Evolutionary conservation across 2,113 vertebrate species (phyloP).

Genomic region (Prinia subflava): DNA sequence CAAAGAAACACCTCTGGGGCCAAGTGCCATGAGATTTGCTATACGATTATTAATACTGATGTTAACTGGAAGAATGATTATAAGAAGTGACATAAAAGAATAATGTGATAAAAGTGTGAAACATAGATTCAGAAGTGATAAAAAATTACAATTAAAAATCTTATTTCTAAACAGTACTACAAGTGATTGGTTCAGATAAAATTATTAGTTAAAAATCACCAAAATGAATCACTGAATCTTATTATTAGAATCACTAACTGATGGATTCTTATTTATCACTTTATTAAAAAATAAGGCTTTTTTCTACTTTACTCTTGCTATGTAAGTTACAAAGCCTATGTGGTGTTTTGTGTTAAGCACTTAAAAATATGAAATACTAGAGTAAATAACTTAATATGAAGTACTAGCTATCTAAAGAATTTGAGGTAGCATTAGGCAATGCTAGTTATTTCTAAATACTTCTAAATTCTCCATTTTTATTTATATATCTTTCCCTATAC

Average conservation of each 20-base stretch:
- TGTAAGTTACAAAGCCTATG: rapidly evolving
- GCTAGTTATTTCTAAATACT: not conserved
- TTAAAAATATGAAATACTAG: not conserved
- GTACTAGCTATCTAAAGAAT: not conserved
- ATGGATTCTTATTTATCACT: not conserved
- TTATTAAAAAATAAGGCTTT: not conserved
- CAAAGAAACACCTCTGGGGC: not conserved
- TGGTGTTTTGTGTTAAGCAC: not conserved
- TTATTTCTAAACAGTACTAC: not conserved
- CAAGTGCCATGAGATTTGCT: not conserved
- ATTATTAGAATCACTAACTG: not conserved
- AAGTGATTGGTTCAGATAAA: not conserved
- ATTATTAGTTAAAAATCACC: not conserved
- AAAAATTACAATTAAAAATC: not conserved
- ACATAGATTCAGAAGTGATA: not conserved
- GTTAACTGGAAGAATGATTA: not conserved
- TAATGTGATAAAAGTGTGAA: not conserved
- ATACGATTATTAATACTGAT: not conserved
- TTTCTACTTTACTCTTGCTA: not conserved
- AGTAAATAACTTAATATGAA: not conserved
- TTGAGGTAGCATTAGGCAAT: not conserved
- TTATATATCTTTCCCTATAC: not conserved
- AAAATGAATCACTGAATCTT: not conserved
- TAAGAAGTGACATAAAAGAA: not conserved
- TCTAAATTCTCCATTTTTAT: not conserved